Evolutionary conservation across 2,797 vertebrate genomes (phyloP), one percentile per base, ranked within the genome.

Genomic region (Catharus ustulatus): DNA sequence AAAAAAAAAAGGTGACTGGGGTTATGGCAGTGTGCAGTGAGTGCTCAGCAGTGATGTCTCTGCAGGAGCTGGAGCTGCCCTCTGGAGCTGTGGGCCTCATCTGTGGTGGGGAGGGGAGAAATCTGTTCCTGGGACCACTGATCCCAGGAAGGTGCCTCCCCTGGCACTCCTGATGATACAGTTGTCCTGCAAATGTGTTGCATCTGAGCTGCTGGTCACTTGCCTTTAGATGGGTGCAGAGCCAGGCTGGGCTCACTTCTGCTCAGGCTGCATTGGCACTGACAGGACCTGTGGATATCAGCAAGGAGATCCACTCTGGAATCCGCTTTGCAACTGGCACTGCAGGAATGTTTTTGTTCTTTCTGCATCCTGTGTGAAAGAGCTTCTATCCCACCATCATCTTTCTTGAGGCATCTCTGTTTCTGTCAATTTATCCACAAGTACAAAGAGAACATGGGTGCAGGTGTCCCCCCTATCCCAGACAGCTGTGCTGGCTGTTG

Each of bases 191-290:
- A 87, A 10, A 54, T 30, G 8, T 54, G 14, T 51, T 63, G 20
- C n/a, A 29, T 32, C 13, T 49, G 69, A 84, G 62, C 49, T 85
- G 64, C 61, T 77, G 75, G 49, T 38, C 0, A 2, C 34, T 27
- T 54, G n/a, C 51, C 63, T 83, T 67, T 34, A 40, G 26, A 30
- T 23, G 46, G 54, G 40, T 29, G 40, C 51, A 45, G 29, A 76
- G 82, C 1, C 5, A 77, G 40, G n/a, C 6, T 38, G 61, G 49
- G 76, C 38, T 74, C 21, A 2, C 57, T 63, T 51, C 68, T 71
- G n/a, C 5, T 1, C 6, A 23, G 49, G 23, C 7, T 73, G 12
- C 42, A 10, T 63, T 0, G 0, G n/a, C 52, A 29, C 45, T 7
- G 42, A 30, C 30, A 49, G 43, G 66, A 68, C 22, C 14, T 2